These are phyloP conservation scores for Limnephilus marmoratus DNA, from an alignment of 2,888 invertebrate species.

Conservation along the genomic window DNA sequence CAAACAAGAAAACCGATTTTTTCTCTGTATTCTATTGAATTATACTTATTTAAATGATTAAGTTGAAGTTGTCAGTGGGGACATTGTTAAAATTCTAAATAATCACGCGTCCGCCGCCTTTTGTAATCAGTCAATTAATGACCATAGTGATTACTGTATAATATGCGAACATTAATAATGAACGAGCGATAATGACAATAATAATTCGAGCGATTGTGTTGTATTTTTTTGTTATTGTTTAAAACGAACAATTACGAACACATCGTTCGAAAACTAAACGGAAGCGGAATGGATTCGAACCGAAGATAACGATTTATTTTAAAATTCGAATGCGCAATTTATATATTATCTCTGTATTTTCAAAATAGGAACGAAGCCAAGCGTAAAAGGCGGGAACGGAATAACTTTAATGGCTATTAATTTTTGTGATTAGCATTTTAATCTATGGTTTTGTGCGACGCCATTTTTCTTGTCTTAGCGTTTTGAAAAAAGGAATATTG, in stretches of 20 bases:
- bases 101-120: constrained; percentile 20
- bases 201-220: constrained; percentile 26
- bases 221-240: background rate
- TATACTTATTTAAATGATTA: background rate
- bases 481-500: constrained; percentile 41
- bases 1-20: no score
- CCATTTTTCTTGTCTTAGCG: constrained; percentile 25
- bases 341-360: constrained; percentile 55
- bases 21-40: background rate
- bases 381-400: constrained; percentile 63
- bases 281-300: constrained; percentile 62
- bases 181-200: constrained; percentile 29
- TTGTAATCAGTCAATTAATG: constrained; percentile 16
- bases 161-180: constrained; percentile 16
- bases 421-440: constrained; percentile 64
- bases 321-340: constrained; percentile 57
- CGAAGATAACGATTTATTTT: constrained; percentile 62
- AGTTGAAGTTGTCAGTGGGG: background rate
- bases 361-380: constrained; percentile 60
- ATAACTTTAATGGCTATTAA: constrained; percentile 65
- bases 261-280: constrained; percentile 52
- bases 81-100: background rate
- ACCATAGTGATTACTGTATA: background rate
- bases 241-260: constrained; percentile 33
- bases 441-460: constrained; percentile 56